Evolutionary conservation across 2,888 invertebrate genomes (phyloP), one percentile per base, ranked within the genome.

Genomic region (Lasius fuliginosus): DNA sequence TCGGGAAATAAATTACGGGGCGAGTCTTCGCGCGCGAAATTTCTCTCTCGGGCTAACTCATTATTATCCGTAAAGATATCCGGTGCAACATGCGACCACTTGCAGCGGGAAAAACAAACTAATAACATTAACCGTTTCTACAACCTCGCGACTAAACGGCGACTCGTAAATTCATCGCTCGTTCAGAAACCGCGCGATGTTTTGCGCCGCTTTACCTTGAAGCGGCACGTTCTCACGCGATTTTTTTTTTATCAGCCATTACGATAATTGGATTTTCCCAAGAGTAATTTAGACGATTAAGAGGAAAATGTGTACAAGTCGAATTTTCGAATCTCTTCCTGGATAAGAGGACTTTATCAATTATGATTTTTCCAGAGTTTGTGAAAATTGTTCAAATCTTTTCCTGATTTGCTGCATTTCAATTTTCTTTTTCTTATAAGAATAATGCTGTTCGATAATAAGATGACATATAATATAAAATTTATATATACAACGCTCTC

Each of bases 41-140:
- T 89, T 74, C 82, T 89, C 82, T 89, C 84, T 60, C 84, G 65
- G 75, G 64, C 49, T 79, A 33, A 69, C 42, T 82, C 83, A 85
- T 88, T 88, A 83, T 64, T 62, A 53, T 62, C n/a, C 73, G 73
- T 85, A 89, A 86, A 87, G 64, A 74, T 69, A 60, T 30, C 18
- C 74, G n/a, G 15, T 18, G 23, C 40, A 30, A 30, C 46, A 1
- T 18, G 36, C 40, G 60, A 64, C 65, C 64, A 73, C 53, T 33
- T 60, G 62, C 40, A 75, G 33, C 58, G 40, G 40, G 12, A 58
- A 58, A 65, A 82, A 56, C 67, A n/a, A 40, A 42, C 67, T 65
- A 76, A 65, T 79, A 46, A 36, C 58, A 42, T 67, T 69, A 30
- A 56, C 76, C 67, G 49, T 46, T 6, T 33, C 30, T 71, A 81